Conservation (phyloP, 2,797 vertebrate genomes). For the Pitangus sulphuratus region DNA sequence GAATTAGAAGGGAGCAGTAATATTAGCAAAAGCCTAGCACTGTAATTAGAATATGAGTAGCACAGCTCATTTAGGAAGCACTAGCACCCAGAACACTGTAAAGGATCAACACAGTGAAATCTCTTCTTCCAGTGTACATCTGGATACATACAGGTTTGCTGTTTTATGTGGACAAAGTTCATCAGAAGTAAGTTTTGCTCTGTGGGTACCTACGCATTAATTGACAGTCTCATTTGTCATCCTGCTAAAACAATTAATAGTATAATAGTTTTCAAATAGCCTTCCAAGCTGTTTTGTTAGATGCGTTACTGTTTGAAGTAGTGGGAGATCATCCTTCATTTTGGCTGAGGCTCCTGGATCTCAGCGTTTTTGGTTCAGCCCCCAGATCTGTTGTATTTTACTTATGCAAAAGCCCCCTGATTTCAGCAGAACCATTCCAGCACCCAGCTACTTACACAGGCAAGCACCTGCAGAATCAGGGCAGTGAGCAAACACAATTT, state of each 20-base stretch:
- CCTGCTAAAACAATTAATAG: background rate
- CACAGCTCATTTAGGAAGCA: background rate
- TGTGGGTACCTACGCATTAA: background rate
- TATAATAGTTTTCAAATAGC: background rate
- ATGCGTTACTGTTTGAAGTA: background rate
- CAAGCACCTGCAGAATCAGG: background rate
- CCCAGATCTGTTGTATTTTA: background rate
- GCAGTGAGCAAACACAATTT: background rate
- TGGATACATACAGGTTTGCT: background rate
- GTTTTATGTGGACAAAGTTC: background rate
- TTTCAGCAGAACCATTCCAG: background rate
- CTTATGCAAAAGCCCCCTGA: background rate
- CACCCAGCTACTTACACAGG: background rate
- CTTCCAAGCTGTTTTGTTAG: background rate
- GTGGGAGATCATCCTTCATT: background rate
- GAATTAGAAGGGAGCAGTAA: background rate
- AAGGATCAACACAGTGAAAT: background rate
- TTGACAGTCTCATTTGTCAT: background rate
- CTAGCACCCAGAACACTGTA: background rate
- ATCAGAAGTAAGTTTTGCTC: background rate
- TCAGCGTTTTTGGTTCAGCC: background rate
- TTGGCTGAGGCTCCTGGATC: background rate
- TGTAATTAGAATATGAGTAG: background rate
- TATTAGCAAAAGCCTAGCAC: background rate
- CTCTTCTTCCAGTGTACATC: background rate